Evolutionary conservation across 2,797 vertebrate species (phyloP), one percentile per base, ranked within the genome.

Genomic region (Erpetoichthys calabaricus): DNA sequence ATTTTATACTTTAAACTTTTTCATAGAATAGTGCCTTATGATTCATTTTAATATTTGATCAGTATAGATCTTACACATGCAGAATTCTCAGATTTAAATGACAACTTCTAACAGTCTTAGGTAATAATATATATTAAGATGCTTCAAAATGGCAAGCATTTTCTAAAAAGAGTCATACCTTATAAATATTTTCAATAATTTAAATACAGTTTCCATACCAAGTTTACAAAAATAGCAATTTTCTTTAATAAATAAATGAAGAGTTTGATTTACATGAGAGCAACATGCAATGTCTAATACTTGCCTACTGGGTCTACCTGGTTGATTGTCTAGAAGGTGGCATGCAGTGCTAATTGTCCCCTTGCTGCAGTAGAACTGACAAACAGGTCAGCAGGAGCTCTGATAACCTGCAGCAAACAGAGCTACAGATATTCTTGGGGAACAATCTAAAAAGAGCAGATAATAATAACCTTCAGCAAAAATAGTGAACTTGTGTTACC

Each of bases 151-250:
- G 44, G 73, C 82, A 83, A 80, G 81, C 82, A 69, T 72, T 76
- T 71, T 74, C 77, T 71, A 75, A 83, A 84, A 79, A 62, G 75
- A 75, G 78, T 74, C 4, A 54, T 6, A 42, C 60, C 62, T 83
- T 85, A 87, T 79, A 86, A 86, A 87, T 81, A 80, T 61, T 74
- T 83, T 68, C 76, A 78, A 75, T 81, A 71, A 59, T 70, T 78
- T 75, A 78, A 80, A 83, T 75, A 76, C 69, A 60, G 74, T 62
- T 81, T 81, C 82, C 77, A 82, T 82, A 82, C 61, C 76, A 83
- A 84, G 76, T 70, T 75, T 86, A 87, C 76, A 87, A 88, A 86
- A 87, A 86, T 87, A 87, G 75, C 56, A 9, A 67, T 65, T 82
- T 77, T 75, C 60, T 74, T 71, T 73, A 77, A 77, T 81, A 83